phyloP scores from a whole-genome alignment of 1,140 invertebrate genomes.

The Mylabris phalerata region DNA sequence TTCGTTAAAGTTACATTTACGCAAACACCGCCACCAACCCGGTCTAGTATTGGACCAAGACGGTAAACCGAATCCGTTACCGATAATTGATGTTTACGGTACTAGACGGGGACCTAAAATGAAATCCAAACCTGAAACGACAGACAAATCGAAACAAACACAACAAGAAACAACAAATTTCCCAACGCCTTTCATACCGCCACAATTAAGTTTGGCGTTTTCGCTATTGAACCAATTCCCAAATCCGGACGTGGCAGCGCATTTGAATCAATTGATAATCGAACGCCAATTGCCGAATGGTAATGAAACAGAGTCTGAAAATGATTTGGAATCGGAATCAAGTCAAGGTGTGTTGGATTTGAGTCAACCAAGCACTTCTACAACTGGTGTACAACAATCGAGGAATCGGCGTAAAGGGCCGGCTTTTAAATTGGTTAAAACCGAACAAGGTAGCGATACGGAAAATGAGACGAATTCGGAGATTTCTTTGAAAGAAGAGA shows the following conservation, averaged over 20 bases:
- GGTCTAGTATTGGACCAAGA: slow-evolving; percentile 81
- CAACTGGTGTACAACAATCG: slow-evolving; percentile 39
- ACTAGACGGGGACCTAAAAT: slow-evolving; percentile 76
- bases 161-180: slow-evolving; percentile 18
- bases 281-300: slow-evolving; percentile 20
- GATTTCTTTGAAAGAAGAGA: neutral
- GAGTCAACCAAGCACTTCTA: slow-evolving; percentile 40
- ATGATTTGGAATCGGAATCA: slow-evolving; percentile 27
- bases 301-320: slow-evolving; percentile 28
- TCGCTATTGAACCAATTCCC: slow-evolving; percentile 10
- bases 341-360: slow-evolving; percentile 49
- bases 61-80: slow-evolving; percentile 76
- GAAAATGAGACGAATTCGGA: neutral
- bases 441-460: neutral
- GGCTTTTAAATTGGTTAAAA: slow-evolving; percentile 54
- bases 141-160: slow-evolving; percentile 8
- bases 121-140: slow-evolving; percentile 41
- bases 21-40: slow-evolving; percentile 85
- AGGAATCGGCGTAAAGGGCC: slow-evolving; percentile 72
- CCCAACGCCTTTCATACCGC: slow-evolving; percentile 33
- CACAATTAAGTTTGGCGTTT: neutral
- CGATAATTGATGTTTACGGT: slow-evolving; percentile 86
- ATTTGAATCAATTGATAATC: slow-evolving; percentile 35
- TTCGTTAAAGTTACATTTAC: slow-evolving; percentile 89
- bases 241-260: slow-evolving; percentile 30